These are phyloP conservation scores for Limnephilus lunatus DNA, from an alignment of 2,888 invertebrate genomes.

Conservation along the genomic window DNA sequence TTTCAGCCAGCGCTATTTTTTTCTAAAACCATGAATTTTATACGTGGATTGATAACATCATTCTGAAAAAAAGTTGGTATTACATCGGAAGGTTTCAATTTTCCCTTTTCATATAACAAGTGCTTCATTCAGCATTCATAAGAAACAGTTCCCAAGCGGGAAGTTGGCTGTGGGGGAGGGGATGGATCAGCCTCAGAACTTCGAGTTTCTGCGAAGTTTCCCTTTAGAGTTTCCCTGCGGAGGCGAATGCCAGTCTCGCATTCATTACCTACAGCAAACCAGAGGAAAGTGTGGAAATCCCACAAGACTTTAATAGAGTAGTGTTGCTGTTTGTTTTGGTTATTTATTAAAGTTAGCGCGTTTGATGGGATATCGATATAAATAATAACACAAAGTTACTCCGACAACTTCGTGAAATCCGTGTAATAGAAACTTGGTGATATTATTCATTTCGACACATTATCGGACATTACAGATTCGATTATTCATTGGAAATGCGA, in stretches of 20 bases:
- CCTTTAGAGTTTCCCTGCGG: background rate
- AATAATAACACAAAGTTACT: background rate
- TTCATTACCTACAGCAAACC: background rate
- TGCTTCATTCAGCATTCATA: conserved; percentile 19
- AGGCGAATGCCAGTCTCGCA: background rate
- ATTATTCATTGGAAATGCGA: background rate
- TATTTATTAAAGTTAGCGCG: background rate
- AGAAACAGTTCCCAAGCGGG: conserved; percentile 4
- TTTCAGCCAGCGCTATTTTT: background rate
- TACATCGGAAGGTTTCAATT: conserved; percentile 11
- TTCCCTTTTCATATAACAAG: conserved; percentile 17
- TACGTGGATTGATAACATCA: background rate
- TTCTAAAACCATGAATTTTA: background rate
- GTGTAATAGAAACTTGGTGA: background rate
- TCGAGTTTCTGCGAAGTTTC: background rate
- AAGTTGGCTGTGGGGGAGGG: background rate
- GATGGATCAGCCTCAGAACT: background rate
- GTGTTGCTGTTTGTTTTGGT: background rate
- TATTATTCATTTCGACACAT: background rate
- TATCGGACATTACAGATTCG: background rate
- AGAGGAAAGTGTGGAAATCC: background rate
- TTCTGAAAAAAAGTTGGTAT: background rate
- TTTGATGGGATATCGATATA: background rate
- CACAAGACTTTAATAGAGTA: background rate
- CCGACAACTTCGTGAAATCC: background rate